Conservation (phyloP, 1,140 invertebrate species). For the Zaprionus davidi region DNA sequence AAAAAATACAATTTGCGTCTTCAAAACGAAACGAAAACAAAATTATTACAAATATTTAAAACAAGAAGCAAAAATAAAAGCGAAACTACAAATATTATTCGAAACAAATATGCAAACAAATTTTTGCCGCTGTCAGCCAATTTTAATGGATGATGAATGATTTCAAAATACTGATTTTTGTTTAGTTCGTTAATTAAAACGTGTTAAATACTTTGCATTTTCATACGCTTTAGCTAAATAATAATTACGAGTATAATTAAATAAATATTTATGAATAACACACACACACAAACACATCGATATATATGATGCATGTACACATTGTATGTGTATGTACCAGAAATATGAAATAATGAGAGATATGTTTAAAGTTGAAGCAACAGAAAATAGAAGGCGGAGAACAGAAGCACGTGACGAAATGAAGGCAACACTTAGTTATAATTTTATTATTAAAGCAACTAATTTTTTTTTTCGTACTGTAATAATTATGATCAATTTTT, state of each 20-base stretch:
- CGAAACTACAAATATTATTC: conserved; percentile 40
- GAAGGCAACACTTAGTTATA: conserved; percentile 62
- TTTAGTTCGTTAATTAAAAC: conserved; percentile 53
- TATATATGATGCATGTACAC: conserved; percentile 24
- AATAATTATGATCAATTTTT: conserved; percentile 68
- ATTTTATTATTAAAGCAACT: conserved; percentile 46
- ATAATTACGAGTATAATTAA: conserved; percentile 65
- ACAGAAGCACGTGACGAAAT: conserved; percentile 21
- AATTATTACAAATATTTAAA: conserved; percentile 36
- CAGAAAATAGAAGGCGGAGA: neutral
- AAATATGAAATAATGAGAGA: conserved; percentile 40
- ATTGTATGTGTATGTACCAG: conserved; percentile 27
- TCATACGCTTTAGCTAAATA: conserved; percentile 80
- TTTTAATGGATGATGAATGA: conserved; percentile 47
- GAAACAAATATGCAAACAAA: conserved; percentile 49
- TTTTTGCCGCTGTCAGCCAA: conserved; percentile 30
- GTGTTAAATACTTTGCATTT: conserved; percentile 78
- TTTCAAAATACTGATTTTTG: conserved; percentile 46
- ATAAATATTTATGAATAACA: conserved; percentile 58
- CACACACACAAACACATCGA: conserved; percentile 40
- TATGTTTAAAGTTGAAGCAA: conserved; percentile 39
- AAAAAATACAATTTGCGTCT: conserved; percentile 66
- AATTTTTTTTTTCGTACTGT: conserved; percentile 64
- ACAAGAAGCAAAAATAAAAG: conserved; percentile 24
- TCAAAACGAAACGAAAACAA: conserved; percentile 42